phyloP scores from a whole-genome alignment of 1,140 invertebrate species.

The Zaprionus tsacasi region DNA sequence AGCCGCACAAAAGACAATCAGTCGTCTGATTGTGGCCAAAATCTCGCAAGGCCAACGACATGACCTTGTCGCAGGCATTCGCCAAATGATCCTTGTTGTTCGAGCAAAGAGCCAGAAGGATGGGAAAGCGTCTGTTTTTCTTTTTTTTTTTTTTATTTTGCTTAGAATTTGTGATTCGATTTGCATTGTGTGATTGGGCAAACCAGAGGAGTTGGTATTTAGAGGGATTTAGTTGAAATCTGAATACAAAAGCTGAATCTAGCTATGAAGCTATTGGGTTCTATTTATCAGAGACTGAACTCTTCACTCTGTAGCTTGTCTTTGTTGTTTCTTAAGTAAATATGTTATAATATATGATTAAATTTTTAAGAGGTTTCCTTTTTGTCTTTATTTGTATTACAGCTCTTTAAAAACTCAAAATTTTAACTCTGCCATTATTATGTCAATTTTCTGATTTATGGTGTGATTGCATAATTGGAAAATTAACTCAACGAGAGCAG shows the following conservation, averaged over 20 bases:
- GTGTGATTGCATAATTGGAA: constrained; percentile 28
- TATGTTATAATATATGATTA: not conserved
- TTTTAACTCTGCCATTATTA: not conserved
- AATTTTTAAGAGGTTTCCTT: not conserved
- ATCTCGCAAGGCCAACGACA: constrained; percentile 18
- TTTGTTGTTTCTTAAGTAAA: not conserved
- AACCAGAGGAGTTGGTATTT: constrained; percentile 4
- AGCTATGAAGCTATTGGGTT: not conserved
- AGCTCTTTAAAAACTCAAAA: not conserved
- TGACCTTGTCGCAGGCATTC: constrained; percentile 24
- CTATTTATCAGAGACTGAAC: not conserved
- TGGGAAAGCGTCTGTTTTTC: not conserved
- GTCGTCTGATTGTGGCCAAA: constrained; percentile 35
- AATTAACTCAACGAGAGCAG: constrained; percentile 9
- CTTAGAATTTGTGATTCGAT: constrained; percentile 21
- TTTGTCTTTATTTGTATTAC: not conserved
- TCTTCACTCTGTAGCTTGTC: not conserved
- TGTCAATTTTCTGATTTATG: not conserved
- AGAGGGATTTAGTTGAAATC: not conserved
- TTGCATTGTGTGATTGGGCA: constrained; percentile 18
- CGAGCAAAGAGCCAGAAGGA: no score
- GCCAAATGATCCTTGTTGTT: constrained; percentile 27
- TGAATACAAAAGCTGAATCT: not conserved
- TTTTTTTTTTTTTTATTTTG: not conserved
- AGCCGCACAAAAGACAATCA: constrained; percentile 26